Conservation (phyloP, 1,140 invertebrate genomes). For the Drosophila sturtevanti region DNA sequence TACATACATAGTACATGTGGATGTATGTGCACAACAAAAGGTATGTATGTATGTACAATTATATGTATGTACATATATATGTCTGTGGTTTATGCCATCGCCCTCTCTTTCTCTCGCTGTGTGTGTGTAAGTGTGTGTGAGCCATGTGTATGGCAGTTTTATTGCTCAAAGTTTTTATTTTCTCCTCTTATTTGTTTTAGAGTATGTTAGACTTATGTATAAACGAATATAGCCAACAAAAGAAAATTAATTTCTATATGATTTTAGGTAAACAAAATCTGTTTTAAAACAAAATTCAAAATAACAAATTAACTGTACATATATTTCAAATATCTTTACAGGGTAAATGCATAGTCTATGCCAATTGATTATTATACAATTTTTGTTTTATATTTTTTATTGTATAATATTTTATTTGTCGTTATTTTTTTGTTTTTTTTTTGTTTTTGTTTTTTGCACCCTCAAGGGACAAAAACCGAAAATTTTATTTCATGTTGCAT, state of each 20-base stretch:
- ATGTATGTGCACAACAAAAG: conserved; percentile 3
- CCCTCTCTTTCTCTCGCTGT: no score
- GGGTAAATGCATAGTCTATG: background rate
- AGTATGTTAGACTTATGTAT: background rate
- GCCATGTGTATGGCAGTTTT: conserved; percentile 68
- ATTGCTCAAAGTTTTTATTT: conserved; percentile 44
- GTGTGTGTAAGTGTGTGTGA: conserved; percentile 5
- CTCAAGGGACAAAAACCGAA: conserved; percentile 59
- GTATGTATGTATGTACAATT: background rate
- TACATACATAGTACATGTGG: conserved; percentile 50
- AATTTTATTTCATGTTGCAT: conserved; percentile 70
- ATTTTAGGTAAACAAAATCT: background rate
- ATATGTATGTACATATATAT: conserved; percentile 18
- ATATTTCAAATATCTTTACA: background rate
- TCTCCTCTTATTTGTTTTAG: background rate
- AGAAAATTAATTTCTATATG: no score
- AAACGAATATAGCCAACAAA: background rate
- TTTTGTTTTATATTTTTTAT: conserved; percentile 43
- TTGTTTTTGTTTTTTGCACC: conserved; percentile 43
- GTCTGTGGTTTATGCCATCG: conserved; percentile 69
- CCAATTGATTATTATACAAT: conserved; percentile 20
- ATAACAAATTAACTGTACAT: no score
- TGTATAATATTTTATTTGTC: conserved; percentile 54
- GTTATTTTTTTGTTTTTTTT: conserved; percentile 39
- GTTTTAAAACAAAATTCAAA: no score